Base-by-base conservation (phyloP, 2,888 invertebrate species). In the Penaeus monodon region DNA sequence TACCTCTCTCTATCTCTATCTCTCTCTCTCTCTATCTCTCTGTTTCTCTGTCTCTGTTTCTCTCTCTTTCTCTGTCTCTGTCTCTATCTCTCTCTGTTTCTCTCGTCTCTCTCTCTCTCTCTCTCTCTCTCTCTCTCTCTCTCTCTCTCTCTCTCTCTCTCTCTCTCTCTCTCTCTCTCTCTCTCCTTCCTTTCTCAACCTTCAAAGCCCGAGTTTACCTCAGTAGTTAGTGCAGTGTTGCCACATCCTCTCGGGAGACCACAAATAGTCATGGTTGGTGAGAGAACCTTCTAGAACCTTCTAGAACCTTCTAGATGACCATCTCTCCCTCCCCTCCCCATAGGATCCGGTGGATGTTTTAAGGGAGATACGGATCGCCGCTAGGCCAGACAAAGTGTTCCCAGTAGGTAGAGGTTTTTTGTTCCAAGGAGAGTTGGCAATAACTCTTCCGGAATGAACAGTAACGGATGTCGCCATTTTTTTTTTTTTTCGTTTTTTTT, bases 321-420 rank as follows among this genome's bases (percentile, higher is more conserved):
- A 27, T 77, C 44, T 77, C 20, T 49, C 44, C 44, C 57, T 12
- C 79, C 68, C 83, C 44, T 29, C 86, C 86, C 64, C 70, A 29
- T 83, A 87, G 86, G 65, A 68, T 27, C 77, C 79, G 78, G 82
- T 73, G 78, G 73, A 83, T 87, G 73, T 83, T 79, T 65, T 87
- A 78, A 44, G 38, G 64, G 73, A 66, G 79, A 73, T 83, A 33
- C 17, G 29, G 78, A 73, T 86, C 57, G 89, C 86, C 7, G 38
- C 64, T 77, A 86, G 86, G 66, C 84, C 86, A 49, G 89, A 89
- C n/a, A 86, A 84, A 84, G 86, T 79, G 33, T 88, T 88, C 57
- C 84, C 80, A 86, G 88, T 86, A 88, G 84, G 88, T 88, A 84
- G 81, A 57, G 44, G 86, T 63, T 33, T 77, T n/a, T 24, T 33